Percentiles rank a stretch among this genome's conserved stretches.
These are phyloP conservation scores for Oscheius sp. DNA, from an alignment of 2,888 invertebrate species.

Conservation along the genomic window DNA sequence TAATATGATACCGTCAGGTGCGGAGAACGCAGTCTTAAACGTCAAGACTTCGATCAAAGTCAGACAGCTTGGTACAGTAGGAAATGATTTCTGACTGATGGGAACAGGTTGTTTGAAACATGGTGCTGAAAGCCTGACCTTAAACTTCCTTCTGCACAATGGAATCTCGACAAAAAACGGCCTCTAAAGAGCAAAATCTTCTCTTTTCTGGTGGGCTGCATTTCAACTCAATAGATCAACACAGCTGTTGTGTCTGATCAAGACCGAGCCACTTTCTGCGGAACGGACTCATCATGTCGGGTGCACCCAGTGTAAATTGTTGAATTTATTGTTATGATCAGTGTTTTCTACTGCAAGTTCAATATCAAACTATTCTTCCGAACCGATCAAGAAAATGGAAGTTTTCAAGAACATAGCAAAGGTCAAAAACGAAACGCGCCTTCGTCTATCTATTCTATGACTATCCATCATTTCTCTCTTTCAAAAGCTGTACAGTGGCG, in stretches of 20 bases:
- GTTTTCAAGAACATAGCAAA: neutral
- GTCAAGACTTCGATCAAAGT: slow-evolving; percentile 18
- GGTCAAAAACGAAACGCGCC: slow-evolving; percentile 19
- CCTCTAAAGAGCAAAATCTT: too few relatives aligned
- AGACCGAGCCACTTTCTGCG: neutral
- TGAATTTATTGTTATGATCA: slow-evolving; percentile 2
- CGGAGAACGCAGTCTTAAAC: slow-evolving; percentile 19
- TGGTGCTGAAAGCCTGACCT: slow-evolving; percentile 1
- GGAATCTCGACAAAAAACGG: neutral
- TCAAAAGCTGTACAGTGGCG: neutral
- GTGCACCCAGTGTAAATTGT: slow-evolving; percentile 21
- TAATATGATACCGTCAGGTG: neutral
- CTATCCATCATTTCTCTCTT: neutral
- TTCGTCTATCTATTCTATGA: slow-evolving; percentile 5
- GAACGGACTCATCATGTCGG: slow-evolving; percentile 13
- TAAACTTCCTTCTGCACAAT: slow-evolving; percentile 7
- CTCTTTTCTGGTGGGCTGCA: neutral
- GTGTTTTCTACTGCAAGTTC: too few relatives aligned
- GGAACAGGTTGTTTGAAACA: slow-evolving; percentile 25
- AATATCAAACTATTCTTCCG: neutral
- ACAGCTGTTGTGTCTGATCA: slow-evolving; percentile 34
- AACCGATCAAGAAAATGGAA: neutral
- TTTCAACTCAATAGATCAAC: slow-evolving; percentile 27
- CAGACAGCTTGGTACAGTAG: slow-evolving; percentile 2
- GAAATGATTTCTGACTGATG: slow-evolving; percentile 16